Evolutionary conservation across 1,140 invertebrate species (phyloP).

Genomic region (Dendroctonus ponderosae): DNA sequence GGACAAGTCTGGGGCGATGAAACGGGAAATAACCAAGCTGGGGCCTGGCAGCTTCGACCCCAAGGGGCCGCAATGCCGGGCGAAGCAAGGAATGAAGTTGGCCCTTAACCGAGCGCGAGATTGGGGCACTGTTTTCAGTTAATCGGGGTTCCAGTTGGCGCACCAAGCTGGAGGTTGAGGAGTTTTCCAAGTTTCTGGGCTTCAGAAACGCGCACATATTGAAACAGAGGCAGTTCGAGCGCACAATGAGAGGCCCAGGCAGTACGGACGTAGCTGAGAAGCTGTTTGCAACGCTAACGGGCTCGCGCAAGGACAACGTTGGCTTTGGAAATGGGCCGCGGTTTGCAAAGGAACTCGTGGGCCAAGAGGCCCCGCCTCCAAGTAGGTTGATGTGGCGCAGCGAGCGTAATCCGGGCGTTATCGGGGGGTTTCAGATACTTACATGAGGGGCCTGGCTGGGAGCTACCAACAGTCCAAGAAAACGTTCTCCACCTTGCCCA

Average conservation of each 20-base stretch:
- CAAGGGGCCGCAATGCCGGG: slow-evolving; percentile 22
- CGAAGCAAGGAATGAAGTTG: slow-evolving; percentile 31
- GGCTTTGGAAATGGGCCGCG: slow-evolving; percentile 37
- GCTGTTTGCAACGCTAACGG: slow-evolving; percentile 31
- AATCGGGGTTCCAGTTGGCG: slow-evolving; percentile 41
- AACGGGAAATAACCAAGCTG: slow-evolving; percentile 29
- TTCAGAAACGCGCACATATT: slow-evolving; percentile 42
- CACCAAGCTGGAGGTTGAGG: slow-evolving; percentile 38
- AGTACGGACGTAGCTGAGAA: slow-evolving; percentile 40
- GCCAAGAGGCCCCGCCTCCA: slow-evolving; percentile 35
- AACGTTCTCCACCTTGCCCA: slow-evolving; percentile 34
- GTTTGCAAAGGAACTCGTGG: slow-evolving; percentile 22
- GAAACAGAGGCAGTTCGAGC: slow-evolving; percentile 34
- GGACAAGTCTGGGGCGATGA: slow-evolving; percentile 36
- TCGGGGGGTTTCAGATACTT: slow-evolving; percentile 17
- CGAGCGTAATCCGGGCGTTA: not conserved
- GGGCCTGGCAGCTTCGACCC: slow-evolving; percentile 41
- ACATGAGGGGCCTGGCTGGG: slow-evolving; percentile 19
- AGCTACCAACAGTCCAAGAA: slow-evolving; percentile 23
- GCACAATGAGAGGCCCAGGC: slow-evolving; percentile 42
- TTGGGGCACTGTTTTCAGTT: not conserved
- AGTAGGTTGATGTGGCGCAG: slow-evolving; percentile 16
- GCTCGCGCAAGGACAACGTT: slow-evolving; percentile 29
- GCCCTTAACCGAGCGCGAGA: not conserved
- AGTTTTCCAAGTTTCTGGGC: slow-evolving; percentile 44